A percentile compares a stretch with the other conserved stretches of the same genome.
These are phyloP conservation scores for Tachysurus fulvidraco DNA, from an alignment of 2,113 vertebrate species.

Conservation along the genomic window DNA sequence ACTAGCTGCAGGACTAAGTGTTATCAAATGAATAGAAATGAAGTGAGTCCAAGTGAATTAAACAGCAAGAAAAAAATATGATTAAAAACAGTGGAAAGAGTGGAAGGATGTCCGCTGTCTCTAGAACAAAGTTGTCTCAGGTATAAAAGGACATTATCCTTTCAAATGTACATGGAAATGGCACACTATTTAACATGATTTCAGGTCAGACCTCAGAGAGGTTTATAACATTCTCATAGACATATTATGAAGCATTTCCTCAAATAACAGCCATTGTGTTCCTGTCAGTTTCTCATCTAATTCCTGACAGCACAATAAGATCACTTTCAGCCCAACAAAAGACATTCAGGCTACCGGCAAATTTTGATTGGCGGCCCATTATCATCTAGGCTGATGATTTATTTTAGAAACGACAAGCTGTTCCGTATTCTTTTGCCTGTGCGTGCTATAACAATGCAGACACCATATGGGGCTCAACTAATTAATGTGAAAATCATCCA, in stretches of 20 bases:
- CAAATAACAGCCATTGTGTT: constrained; percentile 7
- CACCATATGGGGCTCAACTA: constrained; percentile 27
- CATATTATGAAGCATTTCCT: constrained; percentile 6
- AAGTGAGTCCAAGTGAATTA: background rate
- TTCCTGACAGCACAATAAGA: constrained; percentile 15
- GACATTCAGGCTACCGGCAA: background rate
- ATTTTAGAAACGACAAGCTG: constrained; percentile 24
- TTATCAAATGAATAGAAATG: background rate
- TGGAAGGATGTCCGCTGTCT: background rate
- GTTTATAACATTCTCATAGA: background rate
- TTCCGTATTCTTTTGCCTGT: background rate
- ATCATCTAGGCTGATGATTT: constrained; percentile 29
- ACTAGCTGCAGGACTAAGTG: background rate
- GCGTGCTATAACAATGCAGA: constrained; percentile 15
- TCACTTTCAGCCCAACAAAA: constrained; percentile 15
- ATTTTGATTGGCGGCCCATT: constrained; percentile 39
- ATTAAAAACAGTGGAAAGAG: background rate
- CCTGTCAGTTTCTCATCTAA: background rate
- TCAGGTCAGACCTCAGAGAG: background rate
- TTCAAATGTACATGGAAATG: background rate
- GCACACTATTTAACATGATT: constrained; percentile 6
- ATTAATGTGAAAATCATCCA: constrained; percentile 32
- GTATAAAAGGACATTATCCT: background rate
- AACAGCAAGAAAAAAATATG: background rate
- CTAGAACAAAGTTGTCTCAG: background rate